A percentile compares a stretch with the other conserved stretches of the same genome.
Conservation (phyloP, 1,140 invertebrate species). For the Aphaenogaster ashmeadi region DNA sequence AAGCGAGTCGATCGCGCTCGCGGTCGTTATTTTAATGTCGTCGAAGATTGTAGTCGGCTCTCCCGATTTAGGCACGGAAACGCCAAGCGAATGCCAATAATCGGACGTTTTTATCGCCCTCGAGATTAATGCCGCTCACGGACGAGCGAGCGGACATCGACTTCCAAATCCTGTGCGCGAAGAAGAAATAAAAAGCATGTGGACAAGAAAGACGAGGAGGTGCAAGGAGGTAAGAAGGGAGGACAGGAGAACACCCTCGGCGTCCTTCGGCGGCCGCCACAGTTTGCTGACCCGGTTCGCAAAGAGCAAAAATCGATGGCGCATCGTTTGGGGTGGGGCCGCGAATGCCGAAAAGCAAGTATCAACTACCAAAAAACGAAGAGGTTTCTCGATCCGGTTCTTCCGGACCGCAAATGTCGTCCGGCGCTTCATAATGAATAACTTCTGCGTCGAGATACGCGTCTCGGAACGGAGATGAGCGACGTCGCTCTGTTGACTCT, state of each 20-base stretch:
- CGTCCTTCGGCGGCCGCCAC: constrained; percentile 81
- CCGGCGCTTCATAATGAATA: constrained; percentile 40
- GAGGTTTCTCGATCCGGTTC: constrained; percentile 39
- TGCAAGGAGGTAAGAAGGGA: neutral
- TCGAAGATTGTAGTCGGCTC: neutral
- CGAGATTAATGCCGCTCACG: constrained; percentile 71
- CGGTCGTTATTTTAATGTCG: constrained; percentile 44
- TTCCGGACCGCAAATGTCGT: constrained; percentile 48
- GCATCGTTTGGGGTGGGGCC: constrained; percentile 30
- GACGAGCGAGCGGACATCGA: constrained; percentile 65
- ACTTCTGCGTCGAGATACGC: neutral
- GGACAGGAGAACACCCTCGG: constrained; percentile 61
- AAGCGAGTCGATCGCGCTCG: constrained; percentile 14
- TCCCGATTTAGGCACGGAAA: constrained; percentile 72
- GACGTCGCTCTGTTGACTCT: constrained; percentile 9
- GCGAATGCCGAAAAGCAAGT: constrained; percentile 33
- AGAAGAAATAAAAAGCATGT: constrained; percentile 51
- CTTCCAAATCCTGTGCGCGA: constrained; percentile 69
- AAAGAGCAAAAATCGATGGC: constrained; percentile 76
- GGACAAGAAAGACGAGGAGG: constrained; percentile 53
- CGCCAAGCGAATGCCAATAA: constrained; percentile 57
- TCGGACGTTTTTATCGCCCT: constrained; percentile 58
- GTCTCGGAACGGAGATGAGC: constrained; percentile 5
- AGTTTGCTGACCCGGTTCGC: constrained; percentile 80
- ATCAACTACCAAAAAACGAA: constrained; percentile 40